These are phyloP conservation scores for Ylistrum balloti DNA, from an alignment of 1,140 invertebrate species.

Conservation along the genomic window DNA sequence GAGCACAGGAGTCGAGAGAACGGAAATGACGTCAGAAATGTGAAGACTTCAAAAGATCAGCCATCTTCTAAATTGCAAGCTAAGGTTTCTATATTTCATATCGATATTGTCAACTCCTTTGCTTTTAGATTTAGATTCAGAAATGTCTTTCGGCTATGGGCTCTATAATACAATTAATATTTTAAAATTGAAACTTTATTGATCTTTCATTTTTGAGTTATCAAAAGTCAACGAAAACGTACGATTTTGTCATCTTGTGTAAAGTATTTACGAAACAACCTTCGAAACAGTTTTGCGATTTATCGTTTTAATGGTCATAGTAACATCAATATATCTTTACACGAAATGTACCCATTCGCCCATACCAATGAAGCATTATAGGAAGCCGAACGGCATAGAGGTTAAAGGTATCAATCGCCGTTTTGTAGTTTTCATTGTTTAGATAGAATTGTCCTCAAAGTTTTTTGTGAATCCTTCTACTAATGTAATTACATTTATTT, in stretches of 20 bases:
- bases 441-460: background rate
- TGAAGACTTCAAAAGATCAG: background rate
- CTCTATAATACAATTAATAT: too few species aligned
- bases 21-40: constrained; percentile 38
- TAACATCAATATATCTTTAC: too few species aligned
- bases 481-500: background rate
- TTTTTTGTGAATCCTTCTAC: background rate
- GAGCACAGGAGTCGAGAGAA: background rate
- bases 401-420: background rate
- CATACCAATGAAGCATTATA: background rate
- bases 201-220: too few species aligned
- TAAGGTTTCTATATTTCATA: background rate
- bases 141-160: background rate
- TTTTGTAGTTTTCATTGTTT: background rate
- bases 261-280: too few species aligned
- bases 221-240: too few species aligned
- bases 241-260: too few species aligned
- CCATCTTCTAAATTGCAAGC: constrained; percentile 22
- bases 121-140: constrained; percentile 3
- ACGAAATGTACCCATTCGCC: background rate
- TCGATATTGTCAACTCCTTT: background rate
- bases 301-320: too few species aligned
- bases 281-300: too few species aligned
- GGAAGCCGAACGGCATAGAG: background rate
- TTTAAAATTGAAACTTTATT: too few species aligned